Conservation (phyloP, 1,140 invertebrate genomes). For the Ruditapes philippinarum region DNA sequence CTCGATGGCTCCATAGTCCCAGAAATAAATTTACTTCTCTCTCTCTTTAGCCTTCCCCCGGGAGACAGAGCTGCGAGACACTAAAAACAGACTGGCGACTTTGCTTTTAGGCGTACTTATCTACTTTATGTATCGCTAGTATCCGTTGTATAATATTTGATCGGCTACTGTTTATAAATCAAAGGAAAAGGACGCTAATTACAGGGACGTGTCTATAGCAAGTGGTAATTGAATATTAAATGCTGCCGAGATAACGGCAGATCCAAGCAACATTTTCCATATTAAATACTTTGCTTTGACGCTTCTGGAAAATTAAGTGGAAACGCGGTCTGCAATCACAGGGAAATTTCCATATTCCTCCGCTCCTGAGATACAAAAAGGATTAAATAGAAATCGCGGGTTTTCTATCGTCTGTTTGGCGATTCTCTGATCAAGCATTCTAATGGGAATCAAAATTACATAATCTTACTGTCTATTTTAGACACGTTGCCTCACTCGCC, state of each 20-base stretch:
- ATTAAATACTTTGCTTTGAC: constrained; percentile 8
- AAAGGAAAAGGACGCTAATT: background rate
- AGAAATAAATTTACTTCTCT: constrained; percentile 17
- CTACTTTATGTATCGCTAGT: background rate
- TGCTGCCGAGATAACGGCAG: background rate
- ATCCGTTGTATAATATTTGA: background rate
- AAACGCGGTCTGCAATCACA: background rate
- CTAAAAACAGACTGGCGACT: background rate
- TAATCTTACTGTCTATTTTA: background rate
- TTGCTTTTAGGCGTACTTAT: constrained; percentile 22
- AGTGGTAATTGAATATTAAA: constrained; percentile 37
- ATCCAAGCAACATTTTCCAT: background rate
- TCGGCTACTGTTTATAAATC: constrained; percentile 29
- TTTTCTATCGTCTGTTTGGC: background rate
- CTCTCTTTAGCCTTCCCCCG: background rate
- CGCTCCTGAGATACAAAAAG: background rate
- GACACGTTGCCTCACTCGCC: background rate
- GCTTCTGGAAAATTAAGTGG: background rate
- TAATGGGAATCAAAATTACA: background rate
- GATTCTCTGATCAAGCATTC: background rate
- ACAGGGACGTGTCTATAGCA: background rate
- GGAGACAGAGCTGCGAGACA: constrained; percentile 2
- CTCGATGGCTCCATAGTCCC: constrained; percentile 1
- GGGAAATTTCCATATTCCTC: background rate
- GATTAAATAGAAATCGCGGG: background rate